phyloP scores from a whole-genome alignment of 2,113 vertebrate genomes.

The Corythoichthys haematopterus region DNA sequence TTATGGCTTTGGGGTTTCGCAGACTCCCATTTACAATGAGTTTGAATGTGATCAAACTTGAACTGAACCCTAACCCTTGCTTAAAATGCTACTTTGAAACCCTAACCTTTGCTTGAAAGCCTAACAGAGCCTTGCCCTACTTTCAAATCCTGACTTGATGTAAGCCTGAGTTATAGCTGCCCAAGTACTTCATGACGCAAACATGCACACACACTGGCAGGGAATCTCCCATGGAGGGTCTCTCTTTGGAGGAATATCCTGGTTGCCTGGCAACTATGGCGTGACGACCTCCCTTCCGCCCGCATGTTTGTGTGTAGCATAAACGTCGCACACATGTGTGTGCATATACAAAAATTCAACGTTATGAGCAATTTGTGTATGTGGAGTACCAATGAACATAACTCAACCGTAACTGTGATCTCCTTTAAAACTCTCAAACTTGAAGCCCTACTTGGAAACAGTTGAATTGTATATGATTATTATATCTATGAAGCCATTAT shows the following conservation, averaged over 20 bases:
- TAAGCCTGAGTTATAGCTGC: background rate
- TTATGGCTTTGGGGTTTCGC: too few species aligned
- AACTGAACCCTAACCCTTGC: background rate
- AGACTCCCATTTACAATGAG: too few species aligned
- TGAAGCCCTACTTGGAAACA: background rate
- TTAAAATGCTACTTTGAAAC: background rate
- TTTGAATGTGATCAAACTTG: background rate
- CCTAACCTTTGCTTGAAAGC: background rate
- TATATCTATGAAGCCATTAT: too few species aligned
- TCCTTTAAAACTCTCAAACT: background rate
- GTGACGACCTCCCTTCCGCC: constrained; percentile 59
- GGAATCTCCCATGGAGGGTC: constrained; percentile 69
- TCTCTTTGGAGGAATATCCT: constrained; percentile 70
- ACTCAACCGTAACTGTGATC: too few species aligned
- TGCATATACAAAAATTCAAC: background rate
- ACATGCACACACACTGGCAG: constrained; percentile 40
- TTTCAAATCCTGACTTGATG: background rate
- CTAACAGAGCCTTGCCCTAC: background rate
- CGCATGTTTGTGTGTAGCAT: constrained; percentile 24
- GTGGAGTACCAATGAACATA: background rate
- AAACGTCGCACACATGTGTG: constrained; percentile 8
- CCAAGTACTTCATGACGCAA: background rate
- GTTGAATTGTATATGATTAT: too few species aligned
- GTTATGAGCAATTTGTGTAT: background rate
- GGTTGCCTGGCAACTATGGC: constrained; percentile 75